Evolutionary conservation across 2,888 invertebrate genomes (phyloP), one percentile per base, ranked within the genome.

Genomic region (Ptilodon capucinus): DNA sequence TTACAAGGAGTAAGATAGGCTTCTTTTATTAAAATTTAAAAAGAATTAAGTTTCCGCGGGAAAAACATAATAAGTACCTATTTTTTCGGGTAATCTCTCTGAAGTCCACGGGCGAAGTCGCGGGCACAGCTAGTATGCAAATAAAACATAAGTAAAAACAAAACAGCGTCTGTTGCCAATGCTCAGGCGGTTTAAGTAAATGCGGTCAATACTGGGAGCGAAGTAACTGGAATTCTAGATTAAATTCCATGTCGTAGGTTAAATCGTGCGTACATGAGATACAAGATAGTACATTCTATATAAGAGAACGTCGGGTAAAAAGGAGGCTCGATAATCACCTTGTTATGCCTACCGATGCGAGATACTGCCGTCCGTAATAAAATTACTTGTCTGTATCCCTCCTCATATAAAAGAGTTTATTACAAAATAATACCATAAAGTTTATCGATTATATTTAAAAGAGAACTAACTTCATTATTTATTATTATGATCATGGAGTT

Each of bases 211-310:
- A 71, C 64, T 64, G 58, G 58, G 52, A 41, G 48, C 51, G 51
- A 46, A 48, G 44, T 46, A 42, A 56, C 57, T 60, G 56, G 63
- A 48, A 65, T 63, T 63, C 60, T 58, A 72, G 62, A 76, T 79
- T 71, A 75, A 79, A 80, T 80, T 81, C 69, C 71, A 64, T 66
- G 70, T 68, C 68, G 46, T 56, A 60, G 68, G 70, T 71, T 72
- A 68, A 76, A 75, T 68, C 64, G 72, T 53, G 60, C 68, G 57
- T 70, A 58, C 57, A 64, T 54, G 60, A 57, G 44, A 64, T 67
- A 68, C 56, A 60, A 48, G 56, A 59, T 40, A 51, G 48, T 68
- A 63, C 60, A 63, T 57, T 60, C 51, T 69, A 48, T 64, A 56
- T 47, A 60, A 55, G 34, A 23, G 57, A 61, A 65, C 41, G 38